Base-by-base conservation (phyloP, 2,113 vertebrate species). In the Osmerus mordax region DNA sequence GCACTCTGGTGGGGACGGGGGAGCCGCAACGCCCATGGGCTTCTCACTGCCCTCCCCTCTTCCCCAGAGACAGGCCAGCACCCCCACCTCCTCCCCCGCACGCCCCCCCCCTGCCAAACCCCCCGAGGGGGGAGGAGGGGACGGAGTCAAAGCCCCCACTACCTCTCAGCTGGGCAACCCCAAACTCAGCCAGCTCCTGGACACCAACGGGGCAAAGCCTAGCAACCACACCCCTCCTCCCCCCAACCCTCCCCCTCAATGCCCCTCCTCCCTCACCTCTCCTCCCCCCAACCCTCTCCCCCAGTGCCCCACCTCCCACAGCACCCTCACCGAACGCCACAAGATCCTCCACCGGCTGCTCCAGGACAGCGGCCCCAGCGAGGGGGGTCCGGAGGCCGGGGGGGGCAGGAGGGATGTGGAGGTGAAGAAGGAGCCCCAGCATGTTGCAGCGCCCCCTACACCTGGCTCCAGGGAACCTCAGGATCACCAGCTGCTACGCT, bases 261-360 rank as follows among this genome's bases (percentile, higher is more conserved):
- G 7, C 32, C 29, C 18, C 69, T 15, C 25, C 67, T 15, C 51
- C 83, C 87, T 83, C 71, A 82, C 74, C 0, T 81, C 77, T 72
- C 79, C 76, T 82, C 0, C 59, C 66, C 21, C 84, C 89, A 8
- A 78, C 86, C 78, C 93, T 0, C 13, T 51, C 82, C 91, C 77
- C 60, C 94, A 65, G 74, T 98, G 96, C 72, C 95, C 96, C 0
- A 92, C 94, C 32, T 96, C 95, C 36, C 96, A 98, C 70, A 97
- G 96, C 83, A 96, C 95, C 0, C 87, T 98, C 67, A 98, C 96
- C 0, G 95, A 98, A 71, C 87, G 96, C 3, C 96, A 98, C 81
- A 98, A 97, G 89, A 97, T 98, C 64, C 87, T 98, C 19, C 97
- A 97, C 77, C 90, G 94, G 53, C 94, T 98, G 67, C 93, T 98